These are phyloP conservation scores for Benthosema pterotum DNA, from an alignment of 2,797 vertebrate species.

Conservation along the genomic window DNA sequence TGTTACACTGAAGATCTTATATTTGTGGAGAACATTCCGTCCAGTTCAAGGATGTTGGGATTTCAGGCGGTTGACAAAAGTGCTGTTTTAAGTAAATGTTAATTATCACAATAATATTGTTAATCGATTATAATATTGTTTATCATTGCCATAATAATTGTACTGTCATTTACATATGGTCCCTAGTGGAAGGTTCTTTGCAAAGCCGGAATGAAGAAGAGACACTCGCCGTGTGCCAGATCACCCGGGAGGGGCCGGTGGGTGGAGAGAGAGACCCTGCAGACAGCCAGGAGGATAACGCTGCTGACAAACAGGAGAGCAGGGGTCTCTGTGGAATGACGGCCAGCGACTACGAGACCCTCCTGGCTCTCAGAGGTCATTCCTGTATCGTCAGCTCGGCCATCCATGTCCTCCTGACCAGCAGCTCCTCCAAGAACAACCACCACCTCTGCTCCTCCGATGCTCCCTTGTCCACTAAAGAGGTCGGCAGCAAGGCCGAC, in stretches of 20 bases:
- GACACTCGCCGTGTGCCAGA: slow-evolving; percentile 70
- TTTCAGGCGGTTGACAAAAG: too few relatives aligned
- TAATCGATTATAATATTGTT: too few relatives aligned
- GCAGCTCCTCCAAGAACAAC: slow-evolving; percentile 34
- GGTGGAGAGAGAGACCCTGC: slow-evolving; percentile 68
- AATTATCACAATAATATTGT: too few relatives aligned
- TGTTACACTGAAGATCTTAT: too few relatives aligned
- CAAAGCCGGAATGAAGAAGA: slow-evolving; percentile 74
- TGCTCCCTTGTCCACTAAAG: slow-evolving; percentile 59
- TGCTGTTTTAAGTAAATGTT: too few relatives aligned
- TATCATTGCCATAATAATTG: too few relatives aligned
- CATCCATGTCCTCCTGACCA: slow-evolving; percentile 83
- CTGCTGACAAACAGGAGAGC: slow-evolving; percentile 23
- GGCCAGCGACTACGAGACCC: slow-evolving; percentile 79
- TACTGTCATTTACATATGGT: too few relatives aligned
- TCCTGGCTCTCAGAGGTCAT: slow-evolving; percentile 88
- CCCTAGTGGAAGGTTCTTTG: slow-evolving; percentile 46
- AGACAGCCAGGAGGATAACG: slow-evolving; percentile 36
- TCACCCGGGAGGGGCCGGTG: slow-evolving; percentile 76
- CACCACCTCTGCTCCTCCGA: slow-evolving; percentile 78
- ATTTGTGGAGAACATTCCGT: too few relatives aligned
- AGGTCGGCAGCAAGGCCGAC: slow-evolving; percentile 41
- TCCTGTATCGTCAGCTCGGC: slow-evolving; percentile 86
- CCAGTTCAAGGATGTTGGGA: too few relatives aligned
- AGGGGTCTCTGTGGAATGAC: slow-evolving; percentile 50